These are phyloP conservation scores for Osmoderma eremita DNA, from an alignment of 2,888 invertebrate species.

Conservation along the genomic window DNA sequence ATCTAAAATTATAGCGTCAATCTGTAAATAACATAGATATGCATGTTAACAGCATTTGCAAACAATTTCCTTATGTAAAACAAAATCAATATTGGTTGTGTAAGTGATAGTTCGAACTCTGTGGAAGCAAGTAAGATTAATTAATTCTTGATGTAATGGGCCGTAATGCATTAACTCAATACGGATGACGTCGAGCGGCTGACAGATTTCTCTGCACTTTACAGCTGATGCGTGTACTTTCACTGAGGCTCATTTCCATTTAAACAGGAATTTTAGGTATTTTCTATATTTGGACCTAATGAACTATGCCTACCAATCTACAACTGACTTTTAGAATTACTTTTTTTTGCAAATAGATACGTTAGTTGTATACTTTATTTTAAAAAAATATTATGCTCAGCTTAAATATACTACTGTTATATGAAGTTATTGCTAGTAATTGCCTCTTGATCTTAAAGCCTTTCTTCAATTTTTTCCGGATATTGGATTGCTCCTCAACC, in stretches of 20 bases:
- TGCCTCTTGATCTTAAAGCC: no score
- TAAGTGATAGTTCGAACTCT: constrained; percentile 14
- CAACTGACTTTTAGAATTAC: neutral
- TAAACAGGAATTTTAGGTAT: constrained; percentile 49
- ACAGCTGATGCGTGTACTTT: constrained; percentile 51
- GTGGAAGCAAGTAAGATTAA: constrained; percentile 59
- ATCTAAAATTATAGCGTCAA: neutral
- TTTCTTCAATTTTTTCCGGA: no score
- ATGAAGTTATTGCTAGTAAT: no score
- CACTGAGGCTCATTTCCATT: constrained; percentile 48
- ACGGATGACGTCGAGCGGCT: constrained; percentile 49
- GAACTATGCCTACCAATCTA: constrained; percentile 21
- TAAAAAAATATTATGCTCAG: no score
- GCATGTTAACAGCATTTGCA: neutral
- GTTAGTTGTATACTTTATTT: no score
- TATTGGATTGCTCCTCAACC: no score
- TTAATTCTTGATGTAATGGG: constrained; percentile 69
- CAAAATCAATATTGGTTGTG: neutral
- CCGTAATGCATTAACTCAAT: constrained; percentile 55
- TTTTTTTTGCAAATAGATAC: no score
- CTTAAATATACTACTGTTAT: no score
- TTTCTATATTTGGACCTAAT: constrained; percentile 31
- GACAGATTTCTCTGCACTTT: constrained; percentile 50
- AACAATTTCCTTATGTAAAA: neutral
- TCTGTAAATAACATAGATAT: neutral